Evolutionary conservation across 2,888 invertebrate species (phyloP), one percentile per base, ranked within the genome.

Genomic region (Tachina grossa): DNA sequence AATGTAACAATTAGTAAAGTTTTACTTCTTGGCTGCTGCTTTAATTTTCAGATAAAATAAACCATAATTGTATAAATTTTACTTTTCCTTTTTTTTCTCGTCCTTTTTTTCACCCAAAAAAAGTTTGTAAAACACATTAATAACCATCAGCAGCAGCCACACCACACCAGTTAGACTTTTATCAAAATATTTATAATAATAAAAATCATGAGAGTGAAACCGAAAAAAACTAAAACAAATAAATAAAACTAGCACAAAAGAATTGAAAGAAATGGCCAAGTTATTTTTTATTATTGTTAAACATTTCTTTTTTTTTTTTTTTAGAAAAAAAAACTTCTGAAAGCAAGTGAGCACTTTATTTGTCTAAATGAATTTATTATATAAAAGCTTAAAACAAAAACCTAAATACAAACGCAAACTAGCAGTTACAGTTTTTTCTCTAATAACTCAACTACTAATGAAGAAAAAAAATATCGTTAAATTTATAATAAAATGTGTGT

Each of bases 301-400:
- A 31, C 31, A 31, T 31, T 31, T 31, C 0, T 31, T 31, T 31
- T 31, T 31, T 31, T 31, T 31, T 31, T 3, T 2, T 3, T n/a
- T n/a, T n/a, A n/a, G n/a, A 31, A 16, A 14, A 14, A 55, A 57
- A 72, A 59, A 55, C 61, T 57, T 19, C 19, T 51, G 65, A 57
- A 79, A 82, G 69, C 77, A 81, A 82, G 63, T 82, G 81, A 82
- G 74, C 85, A 85, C 81, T 85, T 85, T 74, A 85, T 72, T 78
- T 85, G 85, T 85, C 85, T 75, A 85, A 85, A 82, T 74, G 19
- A 85, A 82, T 85, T 85, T 85, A 85, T 85, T 82, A 51, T 66
- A 39, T 6, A 45, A 43, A 53, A 11, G 16, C 14, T 19, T 13
- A 9, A 31, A 43, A 61, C 57, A 66, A 49, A 19, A 51, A 59